These are phyloP conservation scores for Grus americana DNA, from an alignment of 2,113 vertebrate genomes.

Conservation along the genomic window DNA sequence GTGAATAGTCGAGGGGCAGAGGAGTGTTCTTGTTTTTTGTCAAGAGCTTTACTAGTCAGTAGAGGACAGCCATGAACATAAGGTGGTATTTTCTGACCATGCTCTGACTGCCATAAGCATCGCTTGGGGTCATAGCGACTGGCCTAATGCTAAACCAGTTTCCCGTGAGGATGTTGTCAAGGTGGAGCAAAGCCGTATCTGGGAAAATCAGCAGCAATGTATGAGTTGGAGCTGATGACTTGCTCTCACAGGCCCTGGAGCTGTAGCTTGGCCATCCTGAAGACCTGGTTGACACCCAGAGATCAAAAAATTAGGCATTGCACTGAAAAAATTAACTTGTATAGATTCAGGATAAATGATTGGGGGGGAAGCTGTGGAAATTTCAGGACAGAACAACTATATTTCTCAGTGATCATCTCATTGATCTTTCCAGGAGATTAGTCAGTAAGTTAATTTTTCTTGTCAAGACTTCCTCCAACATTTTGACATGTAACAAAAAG, in stretches of 20 bases:
- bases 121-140: not conserved
- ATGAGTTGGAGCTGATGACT: not conserved
- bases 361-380: not conserved
- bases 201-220: not conserved
- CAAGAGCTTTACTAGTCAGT: not conserved
- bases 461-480: not conserved
- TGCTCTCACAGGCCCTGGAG: not conserved
- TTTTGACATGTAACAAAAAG: not conserved
- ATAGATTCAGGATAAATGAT: not conserved
- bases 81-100: not conserved
- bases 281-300: not conserved
- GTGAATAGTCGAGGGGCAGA: not conserved
- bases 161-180: not conserved
- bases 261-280: not conserved
- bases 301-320: not conserved
- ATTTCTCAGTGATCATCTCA: not conserved
- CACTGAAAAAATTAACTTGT: not conserved
- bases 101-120: not conserved
- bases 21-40: not conserved
- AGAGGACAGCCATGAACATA: not conserved
- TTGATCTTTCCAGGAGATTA: not conserved
- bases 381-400: not conserved
- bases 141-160: not conserved
- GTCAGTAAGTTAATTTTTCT: not conserved
- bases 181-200: not conserved